These are phyloP conservation scores for Pterocles burchelli DNA, from an alignment of 2,113 vertebrate species.

Conservation along the genomic window DNA sequence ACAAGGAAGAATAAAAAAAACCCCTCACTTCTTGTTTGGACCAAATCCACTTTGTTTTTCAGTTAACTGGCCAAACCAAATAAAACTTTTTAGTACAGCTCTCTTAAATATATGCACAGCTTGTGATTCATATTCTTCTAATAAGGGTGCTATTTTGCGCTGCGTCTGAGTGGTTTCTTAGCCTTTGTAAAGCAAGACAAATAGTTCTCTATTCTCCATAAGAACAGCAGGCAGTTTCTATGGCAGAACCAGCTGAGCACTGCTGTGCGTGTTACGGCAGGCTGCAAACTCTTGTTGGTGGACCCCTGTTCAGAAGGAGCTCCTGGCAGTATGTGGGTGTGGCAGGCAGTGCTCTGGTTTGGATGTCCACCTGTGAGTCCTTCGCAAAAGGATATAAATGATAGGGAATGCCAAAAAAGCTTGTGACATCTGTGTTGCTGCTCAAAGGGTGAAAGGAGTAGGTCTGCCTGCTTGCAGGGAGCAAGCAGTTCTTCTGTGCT, in stretches of 20 bases:
- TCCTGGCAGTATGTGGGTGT: neutral
- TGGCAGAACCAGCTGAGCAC: neutral
- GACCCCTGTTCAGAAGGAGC: neutral
- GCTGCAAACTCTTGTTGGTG: neutral
- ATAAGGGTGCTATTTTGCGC: neutral
- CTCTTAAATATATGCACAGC: conserved; percentile 1
- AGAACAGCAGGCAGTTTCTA: neutral
- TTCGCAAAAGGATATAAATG: neutral
- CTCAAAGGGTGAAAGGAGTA: neutral
- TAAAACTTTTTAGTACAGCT: neutral
- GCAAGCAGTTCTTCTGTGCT: neutral
- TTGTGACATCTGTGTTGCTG: neutral
- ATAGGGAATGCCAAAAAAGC: neutral
- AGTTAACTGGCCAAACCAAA: conserved; percentile 23
- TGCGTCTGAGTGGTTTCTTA: neutral
- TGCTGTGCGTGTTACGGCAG: neutral
- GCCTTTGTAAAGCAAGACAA: conserved; percentile 29
- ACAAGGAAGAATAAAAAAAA: neutral
- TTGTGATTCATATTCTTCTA: conserved; percentile 23
- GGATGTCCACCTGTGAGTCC: neutral
- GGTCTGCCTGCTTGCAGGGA: neutral
- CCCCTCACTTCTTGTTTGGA: conserved; percentile 8
- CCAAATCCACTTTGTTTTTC: conserved; percentile 33
- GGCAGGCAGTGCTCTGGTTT: neutral
- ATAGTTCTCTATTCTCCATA: neutral